Evolutionary conservation across 2,113 vertebrate species (phyloP).

Genomic region (Eretmochelys imbricata): DNA sequence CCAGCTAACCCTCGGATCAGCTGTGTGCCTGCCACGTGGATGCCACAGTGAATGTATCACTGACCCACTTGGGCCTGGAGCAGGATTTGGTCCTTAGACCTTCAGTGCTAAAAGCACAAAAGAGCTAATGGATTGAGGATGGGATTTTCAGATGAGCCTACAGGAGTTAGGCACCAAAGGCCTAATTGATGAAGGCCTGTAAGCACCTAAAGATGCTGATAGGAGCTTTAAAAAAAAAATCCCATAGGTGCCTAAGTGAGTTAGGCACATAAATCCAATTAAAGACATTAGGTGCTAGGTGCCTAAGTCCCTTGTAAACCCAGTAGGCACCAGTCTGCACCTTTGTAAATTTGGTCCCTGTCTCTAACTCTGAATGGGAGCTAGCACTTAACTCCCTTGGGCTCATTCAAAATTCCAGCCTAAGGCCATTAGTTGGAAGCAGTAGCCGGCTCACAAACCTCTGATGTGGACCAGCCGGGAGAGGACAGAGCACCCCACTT

Average conservation of each 20-base stretch:
- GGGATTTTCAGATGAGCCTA: not conserved
- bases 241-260: not conserved
- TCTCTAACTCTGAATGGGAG: not conserved
- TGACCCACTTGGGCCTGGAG: not conserved
- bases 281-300: not conserved
- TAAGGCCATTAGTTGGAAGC: not conserved
- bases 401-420: not conserved
- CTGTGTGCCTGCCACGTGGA: not conserved
- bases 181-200: not conserved
- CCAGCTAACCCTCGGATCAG: not conserved
- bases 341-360: not conserved
- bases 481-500: too few relatives aligned
- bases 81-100: not conserved
- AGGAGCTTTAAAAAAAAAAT: not conserved
- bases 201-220: not conserved
- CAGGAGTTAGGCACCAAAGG: not conserved
- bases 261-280: not conserved
- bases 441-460: not conserved
- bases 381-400: not conserved
- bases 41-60: not conserved
- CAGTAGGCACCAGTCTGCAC: not conserved
- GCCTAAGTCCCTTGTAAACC: not conserved
- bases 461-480: not conserved
- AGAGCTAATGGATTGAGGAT: not conserved
- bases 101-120: not conserved